A percentile compares a stretch with the other conserved stretches of the same genome.
phyloP scores from a whole-genome alignment of 2,797 vertebrate species.

The Danio albolineatus region DNA sequence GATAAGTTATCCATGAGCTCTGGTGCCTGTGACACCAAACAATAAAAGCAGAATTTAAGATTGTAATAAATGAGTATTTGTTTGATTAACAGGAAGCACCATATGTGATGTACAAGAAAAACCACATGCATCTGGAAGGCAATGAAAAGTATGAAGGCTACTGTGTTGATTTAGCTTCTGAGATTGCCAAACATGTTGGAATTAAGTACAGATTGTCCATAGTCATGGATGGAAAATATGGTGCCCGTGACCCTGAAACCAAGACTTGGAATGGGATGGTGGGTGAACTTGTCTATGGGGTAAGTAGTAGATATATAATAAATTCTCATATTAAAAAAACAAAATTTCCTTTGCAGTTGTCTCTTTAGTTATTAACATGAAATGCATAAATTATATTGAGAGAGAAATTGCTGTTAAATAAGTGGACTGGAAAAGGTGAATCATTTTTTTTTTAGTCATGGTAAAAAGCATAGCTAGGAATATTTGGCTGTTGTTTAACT shows the following conservation, averaged over 20 bases:
- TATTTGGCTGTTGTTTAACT: constrained; percentile 10
- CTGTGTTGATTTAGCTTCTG: constrained; percentile 99
- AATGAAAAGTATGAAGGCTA: constrained; percentile 99
- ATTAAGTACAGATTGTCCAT: constrained; percentile 99
- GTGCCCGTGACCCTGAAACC: constrained; percentile 98
- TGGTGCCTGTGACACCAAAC: constrained; percentile 61
- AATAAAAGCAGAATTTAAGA: constrained; percentile 34
- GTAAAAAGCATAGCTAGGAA: constrained; percentile 28
- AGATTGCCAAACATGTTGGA: constrained; percentile 99
- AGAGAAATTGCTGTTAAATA: constrained; percentile 11
- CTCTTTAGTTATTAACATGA: background rate
- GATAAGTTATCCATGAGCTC: constrained; percentile 51
- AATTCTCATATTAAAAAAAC: constrained; percentile 66
- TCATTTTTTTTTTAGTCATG: background rate
- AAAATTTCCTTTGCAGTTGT: background rate
- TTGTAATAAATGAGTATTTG: constrained; percentile 82
- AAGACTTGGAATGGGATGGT: constrained; percentile 99
- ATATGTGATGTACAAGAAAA: constrained; percentile 99
- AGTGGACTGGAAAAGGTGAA: background rate
- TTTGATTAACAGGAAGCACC: constrained; percentile 98
- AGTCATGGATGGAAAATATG: constrained; percentile 98
- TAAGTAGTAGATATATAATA: constrained; percentile 85
- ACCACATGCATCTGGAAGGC: constrained; percentile 97
- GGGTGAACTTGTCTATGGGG: constrained; percentile 99
- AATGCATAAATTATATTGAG: constrained; percentile 4